A percentile compares a stretch with the other conserved stretches of the same genome.
Conservation (phyloP, 2,888 invertebrate species). For the Caenorhabditis angaria region DNA sequence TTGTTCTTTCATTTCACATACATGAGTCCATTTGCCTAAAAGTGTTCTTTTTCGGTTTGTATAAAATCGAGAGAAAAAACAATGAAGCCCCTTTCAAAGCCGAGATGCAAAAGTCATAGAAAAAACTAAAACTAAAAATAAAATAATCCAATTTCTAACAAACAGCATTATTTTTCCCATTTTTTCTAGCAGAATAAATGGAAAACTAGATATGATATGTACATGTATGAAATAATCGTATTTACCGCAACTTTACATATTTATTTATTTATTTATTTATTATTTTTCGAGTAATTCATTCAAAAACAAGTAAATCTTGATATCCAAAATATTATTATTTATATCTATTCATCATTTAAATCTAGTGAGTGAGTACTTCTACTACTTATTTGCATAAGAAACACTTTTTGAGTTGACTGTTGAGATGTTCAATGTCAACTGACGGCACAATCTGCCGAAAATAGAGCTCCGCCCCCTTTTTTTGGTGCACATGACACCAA, state of each 20-base stretch:
- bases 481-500: no score
- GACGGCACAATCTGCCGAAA: background rate
- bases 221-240: conserved; percentile 4
- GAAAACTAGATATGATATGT: no score
- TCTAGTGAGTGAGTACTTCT: no score
- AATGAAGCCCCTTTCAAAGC: no score
- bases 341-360: conserved; percentile 2
- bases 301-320: no score
- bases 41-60: background rate
- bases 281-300: background rate
- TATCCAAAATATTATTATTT: background rate
- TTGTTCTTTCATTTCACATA: conserved; percentile 4
- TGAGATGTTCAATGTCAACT: conserved; percentile 4
- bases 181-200: background rate
- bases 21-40: no score
- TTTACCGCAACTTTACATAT: conserved; percentile 1
- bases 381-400: background rate
- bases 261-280: no score
- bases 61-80: background rate
- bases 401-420: conserved; percentile 1
- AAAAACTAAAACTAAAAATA: no score
- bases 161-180: conserved; percentile 1
- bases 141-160: background rate
- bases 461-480: background rate
- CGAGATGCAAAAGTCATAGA: no score